Evolutionary conservation across 2,797 vertebrate species (phyloP), one percentile per base, ranked within the genome.

Genomic region (Zalophus californianus): DNA sequence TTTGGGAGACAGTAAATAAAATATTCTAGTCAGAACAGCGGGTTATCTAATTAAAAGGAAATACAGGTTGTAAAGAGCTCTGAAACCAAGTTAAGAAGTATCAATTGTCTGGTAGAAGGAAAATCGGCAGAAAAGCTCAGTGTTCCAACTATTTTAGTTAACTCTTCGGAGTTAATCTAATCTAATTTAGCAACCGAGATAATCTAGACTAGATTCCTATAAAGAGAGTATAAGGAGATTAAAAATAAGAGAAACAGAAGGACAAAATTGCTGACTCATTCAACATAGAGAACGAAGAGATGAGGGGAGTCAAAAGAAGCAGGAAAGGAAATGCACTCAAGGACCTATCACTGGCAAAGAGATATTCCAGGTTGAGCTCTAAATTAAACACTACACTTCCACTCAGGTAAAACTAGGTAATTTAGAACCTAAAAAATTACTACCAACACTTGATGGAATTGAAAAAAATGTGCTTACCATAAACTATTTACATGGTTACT

Each of bases 391-490:
- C 18, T 80, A 91, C 3, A 35, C 41, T 93, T 95, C 14, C 1
- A 87, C 16, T 52, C 23, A 91, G 86, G 72, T 60, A 85, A 94
- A 97, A 92, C 64, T 58, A 32, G 52, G 13, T 88, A 78, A 96
- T 83, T 88, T 80, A 88, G 3, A 96, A 92, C 50, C 70, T 84
- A 72, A 95, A 92, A 89, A 95, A 70, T 84, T 68, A 95, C 29
- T 54, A 90, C 9, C 54, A 90, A 44, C 20, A 79, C 38, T 58
- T 97, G n/a, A 88, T 83, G 8, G 70, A 90, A 86, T n/a, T 82
- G 11, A 78, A 56, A 93, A 94, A 89, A 87, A 77, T 13, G 7
- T 84, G 64, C 95, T 97, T 96, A 97, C 89, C 84, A 4, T 86
- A 60, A 91, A n/a, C 50, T 91, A 86, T 86, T 91, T 90, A 92